Base-by-base conservation (phyloP, 2,797 vertebrate species). In the Otus scops region DNA sequence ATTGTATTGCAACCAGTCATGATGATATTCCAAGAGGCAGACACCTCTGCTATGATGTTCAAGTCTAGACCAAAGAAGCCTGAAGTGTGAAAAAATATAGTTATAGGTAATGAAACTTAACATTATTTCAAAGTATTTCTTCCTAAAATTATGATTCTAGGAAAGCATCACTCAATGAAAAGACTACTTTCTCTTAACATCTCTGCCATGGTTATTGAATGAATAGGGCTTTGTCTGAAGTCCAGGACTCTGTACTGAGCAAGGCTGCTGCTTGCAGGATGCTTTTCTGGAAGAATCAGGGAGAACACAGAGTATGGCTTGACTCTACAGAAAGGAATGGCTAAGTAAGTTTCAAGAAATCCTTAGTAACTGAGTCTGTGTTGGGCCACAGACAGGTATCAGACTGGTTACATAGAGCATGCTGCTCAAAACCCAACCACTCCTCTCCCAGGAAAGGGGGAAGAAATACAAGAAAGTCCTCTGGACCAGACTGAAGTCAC, bases 151-250 rank as follows among this genome's bases (percentile, higher is more conserved):
- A 76, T 8, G 20, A 38, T 12, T 63, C 57, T 61, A 13, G 30
- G 36, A 89, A 87, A 93, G 73, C 21, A 88, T 17, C 10, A 30
- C n/a, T 60, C 38, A 26, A 48, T 74, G 17, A 81, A 94, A 93
- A 93, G 73, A 45, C 60, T 65, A 43, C 32, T 83, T 94, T 71
- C 45, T 91, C 64, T 48, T 75, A 89, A 56, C 11, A 54, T 75
- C 34, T 85, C 65, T 92, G 76, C 41, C 73, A 75, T 2, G 20
- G 53, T 65, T 80, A 88, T 8, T 67, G 74, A 93, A 89, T 76
- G 67, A 93, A 93, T 36, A 82, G 56, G 36, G 57, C 84, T 93
- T 80, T 94, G 86, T 90, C 63, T 85, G 39, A 88, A 85, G 68
- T 57, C 83, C 82, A 92, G 26, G 34, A 70, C 30, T 30, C 48